Evolutionary conservation across 2,888 invertebrate genomes (phyloP).

Genomic region (Dermolepida albohirtum): DNA sequence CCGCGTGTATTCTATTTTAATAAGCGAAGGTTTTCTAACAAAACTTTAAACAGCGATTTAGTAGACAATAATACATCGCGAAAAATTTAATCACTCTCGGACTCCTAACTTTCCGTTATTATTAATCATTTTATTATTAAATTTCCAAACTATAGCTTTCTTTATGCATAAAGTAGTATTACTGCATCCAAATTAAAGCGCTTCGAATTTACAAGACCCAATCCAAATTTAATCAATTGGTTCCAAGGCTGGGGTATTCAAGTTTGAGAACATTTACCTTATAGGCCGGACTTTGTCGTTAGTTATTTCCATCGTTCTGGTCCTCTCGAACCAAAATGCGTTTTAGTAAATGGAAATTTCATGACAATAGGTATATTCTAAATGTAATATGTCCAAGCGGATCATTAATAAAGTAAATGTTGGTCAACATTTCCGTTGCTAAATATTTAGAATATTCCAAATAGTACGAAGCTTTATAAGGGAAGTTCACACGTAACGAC

Average conservation of each 20-base stretch:
- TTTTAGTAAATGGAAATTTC: conserved; percentile 21
- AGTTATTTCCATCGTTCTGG: conserved; percentile 24
- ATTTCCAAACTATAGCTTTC: no score
- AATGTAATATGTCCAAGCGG: conserved; percentile 13
- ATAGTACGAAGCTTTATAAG: background rate
- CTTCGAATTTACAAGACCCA: conserved; percentile 27
- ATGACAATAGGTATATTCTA: conserved; percentile 21
- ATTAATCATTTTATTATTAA: no score
- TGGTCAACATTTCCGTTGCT: conserved; percentile 1
- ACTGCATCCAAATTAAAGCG: conserved; percentile 19
- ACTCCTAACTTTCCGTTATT: no score
- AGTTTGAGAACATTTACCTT: conserved; percentile 8
- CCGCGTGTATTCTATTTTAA: no score
- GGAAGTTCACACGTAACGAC: no score
- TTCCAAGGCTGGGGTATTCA: conserved; percentile 3
- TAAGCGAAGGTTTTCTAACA: no score
- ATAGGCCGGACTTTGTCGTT: conserved; percentile 24
- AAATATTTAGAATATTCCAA: background rate
- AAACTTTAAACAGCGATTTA: no score
- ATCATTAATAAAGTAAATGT: conserved; percentile 15
- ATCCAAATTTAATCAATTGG: conserved; percentile 30
- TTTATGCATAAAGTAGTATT: conserved; percentile 8
- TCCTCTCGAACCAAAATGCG: conserved; percentile 20
- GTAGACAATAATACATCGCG: no score
- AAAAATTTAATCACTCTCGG: no score